These are phyloP conservation scores for Pilophorus perplexus DNA, from an alignment of 2,888 invertebrate genomes.

Conservation along the genomic window DNA sequence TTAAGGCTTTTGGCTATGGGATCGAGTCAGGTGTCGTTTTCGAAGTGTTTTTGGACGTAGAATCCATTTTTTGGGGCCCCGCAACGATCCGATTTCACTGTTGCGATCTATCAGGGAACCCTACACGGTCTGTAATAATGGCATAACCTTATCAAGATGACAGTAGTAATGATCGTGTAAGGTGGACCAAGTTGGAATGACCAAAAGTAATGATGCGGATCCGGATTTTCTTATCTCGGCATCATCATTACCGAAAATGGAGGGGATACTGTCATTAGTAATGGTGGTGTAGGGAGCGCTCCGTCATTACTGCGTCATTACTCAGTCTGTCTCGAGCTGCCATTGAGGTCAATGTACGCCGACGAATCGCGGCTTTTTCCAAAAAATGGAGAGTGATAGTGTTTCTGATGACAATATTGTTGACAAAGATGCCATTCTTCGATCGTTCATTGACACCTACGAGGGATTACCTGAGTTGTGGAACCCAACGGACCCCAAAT, in stretches of 20 bases:
- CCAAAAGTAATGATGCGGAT: too few species aligned
- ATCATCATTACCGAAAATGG: too few species aligned
- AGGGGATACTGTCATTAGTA: too few species aligned
- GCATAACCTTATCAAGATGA: neutral
- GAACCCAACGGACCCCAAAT: slow-evolving; percentile 24
- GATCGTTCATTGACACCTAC: slow-evolving; percentile 26
- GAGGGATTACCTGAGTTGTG: slow-evolving; percentile 13
- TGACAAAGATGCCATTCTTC: neutral
- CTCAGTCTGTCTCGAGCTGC: too few species aligned
- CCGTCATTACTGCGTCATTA: too few species aligned
- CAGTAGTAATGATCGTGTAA: neutral
- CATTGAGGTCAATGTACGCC: neutral
- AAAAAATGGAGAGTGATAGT: neutral
- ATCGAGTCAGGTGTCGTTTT: too few species aligned
- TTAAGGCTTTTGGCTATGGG: too few species aligned
- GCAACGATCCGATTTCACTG: too few species aligned
- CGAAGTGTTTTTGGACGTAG: too few species aligned
- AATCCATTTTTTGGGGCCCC: too few species aligned
- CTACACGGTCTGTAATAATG: slow-evolving; percentile 19
- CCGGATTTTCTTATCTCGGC: too few species aligned
- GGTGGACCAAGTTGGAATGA: neutral
- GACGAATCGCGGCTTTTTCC: neutral
- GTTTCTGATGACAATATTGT: neutral
- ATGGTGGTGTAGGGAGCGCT: too few species aligned
- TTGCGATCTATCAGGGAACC: neutral